Conservation (phyloP, 2,888 invertebrate species). For the Ganaspis brasiliensis region DNA sequence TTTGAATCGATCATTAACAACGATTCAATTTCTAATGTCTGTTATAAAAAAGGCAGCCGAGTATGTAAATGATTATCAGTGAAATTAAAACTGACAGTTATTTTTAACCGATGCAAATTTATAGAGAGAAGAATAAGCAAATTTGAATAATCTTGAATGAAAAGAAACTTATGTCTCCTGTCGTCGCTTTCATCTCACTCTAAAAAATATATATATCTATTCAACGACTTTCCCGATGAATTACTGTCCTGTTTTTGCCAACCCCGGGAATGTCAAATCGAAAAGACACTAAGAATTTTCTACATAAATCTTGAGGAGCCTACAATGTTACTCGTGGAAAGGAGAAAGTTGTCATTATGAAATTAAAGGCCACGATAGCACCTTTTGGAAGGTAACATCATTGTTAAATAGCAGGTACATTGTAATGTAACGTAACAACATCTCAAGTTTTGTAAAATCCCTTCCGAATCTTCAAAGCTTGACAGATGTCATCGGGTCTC, state of each 20-base stretch:
- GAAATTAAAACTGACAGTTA: not conserved
- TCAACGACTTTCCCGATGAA: slow-evolving; percentile 31
- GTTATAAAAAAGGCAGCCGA: too few relatives aligned
- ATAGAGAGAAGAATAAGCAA: not conserved
- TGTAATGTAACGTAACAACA: slow-evolving; percentile 13
- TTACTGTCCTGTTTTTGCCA: slow-evolving; percentile 13
- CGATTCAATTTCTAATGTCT: too few relatives aligned
- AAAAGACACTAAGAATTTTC: slow-evolving; percentile 4
- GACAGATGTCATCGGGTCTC: slow-evolving; percentile 22
- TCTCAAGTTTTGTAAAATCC: slow-evolving; percentile 20
- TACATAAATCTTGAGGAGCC: slow-evolving; percentile 33
- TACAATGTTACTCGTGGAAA: slow-evolving; percentile 61
- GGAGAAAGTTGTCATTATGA: slow-evolving; percentile 75
- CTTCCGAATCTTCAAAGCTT: slow-evolving; percentile 24
- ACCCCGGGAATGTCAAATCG: slow-evolving; percentile 34
- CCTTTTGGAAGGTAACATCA: slow-evolving; percentile 67
- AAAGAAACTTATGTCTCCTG: not conserved
- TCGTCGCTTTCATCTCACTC: slow-evolving; percentile 23
- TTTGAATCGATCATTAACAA: too few relatives aligned
- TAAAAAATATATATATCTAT: slow-evolving; percentile 24
- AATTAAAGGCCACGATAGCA: slow-evolving; percentile 68
- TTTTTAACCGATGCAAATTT: not conserved
- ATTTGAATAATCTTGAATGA: slow-evolving; percentile 15
- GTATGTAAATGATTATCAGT: too few relatives aligned
- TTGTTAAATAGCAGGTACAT: slow-evolving; percentile 40